These are phyloP conservation scores for Sapajus apella DNA, from an alignment of 2,113 vertebrate species.

Conservation along the genomic window DNA sequence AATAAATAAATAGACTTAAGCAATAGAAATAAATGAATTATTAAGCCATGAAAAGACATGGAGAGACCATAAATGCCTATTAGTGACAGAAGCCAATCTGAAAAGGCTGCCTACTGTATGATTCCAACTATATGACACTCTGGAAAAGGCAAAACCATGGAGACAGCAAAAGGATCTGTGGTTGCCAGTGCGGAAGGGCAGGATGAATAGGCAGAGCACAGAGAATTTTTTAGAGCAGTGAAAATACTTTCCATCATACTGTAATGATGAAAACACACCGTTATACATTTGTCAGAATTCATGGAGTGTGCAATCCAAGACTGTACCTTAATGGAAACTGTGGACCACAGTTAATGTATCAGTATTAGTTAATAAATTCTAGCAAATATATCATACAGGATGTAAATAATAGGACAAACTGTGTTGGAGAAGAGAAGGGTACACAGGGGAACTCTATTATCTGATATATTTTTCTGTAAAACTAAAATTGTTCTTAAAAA, in stretches of 20 bases:
- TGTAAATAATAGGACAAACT: neutral
- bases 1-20: neutral
- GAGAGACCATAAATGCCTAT: neutral
- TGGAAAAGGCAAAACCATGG: neutral
- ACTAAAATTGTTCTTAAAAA: neutral
- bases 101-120: neutral
- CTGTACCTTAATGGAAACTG: neutral
- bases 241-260: no score
- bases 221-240: no score
- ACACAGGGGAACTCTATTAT: neutral
- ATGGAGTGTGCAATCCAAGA: neutral
- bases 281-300: neutral
- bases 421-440: neutral
- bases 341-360: neutral
- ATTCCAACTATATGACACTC: neutral
- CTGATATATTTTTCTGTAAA: neutral
- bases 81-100: neutral
- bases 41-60: neutral
- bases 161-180: neutral
- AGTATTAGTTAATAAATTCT: neutral
- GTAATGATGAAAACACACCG: accelerated
- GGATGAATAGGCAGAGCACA: accelerated
- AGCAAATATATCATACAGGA: neutral
- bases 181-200: neutral
- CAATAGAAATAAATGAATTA: neutral